Base-by-base conservation (phyloP, 2,888 invertebrate genomes). In the Smittia aterrima region DNA sequence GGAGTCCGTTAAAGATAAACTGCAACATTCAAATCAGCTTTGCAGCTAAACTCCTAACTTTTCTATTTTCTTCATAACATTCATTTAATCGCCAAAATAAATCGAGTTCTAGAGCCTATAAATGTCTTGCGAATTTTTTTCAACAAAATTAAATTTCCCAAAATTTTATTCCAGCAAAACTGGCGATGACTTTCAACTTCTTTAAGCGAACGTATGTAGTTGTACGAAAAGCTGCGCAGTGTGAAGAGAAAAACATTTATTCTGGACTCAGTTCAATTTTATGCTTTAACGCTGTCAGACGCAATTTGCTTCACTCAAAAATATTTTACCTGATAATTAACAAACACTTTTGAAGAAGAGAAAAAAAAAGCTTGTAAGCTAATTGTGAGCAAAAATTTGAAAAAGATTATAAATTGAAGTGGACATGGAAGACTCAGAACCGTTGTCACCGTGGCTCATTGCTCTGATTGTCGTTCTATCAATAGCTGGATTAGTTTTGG, bases 381-480 rank as follows among this genome's bases (percentile, higher is more conserved):
- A 3, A 47, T 6, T n/a, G 32, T n/a, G 11, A 47, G 11, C 13
- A 2, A 4, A 47, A 47, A 47, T 3, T 11, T 6, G 16, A 11
- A 7, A 4, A 38, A 38, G 38, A 38, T 4, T n/a, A 2, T 58
- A 18, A 53, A 58, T 58, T 22, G 58, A 16, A 9, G n/a, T 68
- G 4, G 25, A 70, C 9, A 62, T 62, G 72, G 62, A 38, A 24
- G 22, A 58, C 7, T 47, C 68, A 20, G 20, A 16, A n/a, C 13
- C 27, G 18, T 27, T 54, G 7, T 40, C 72, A n/a, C 11, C 53
- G 13, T 72, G 72, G 54, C 32, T 72, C 6, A 62, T 72, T n/a
- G 18, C 58, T 22, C 27, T 72, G 18, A 62, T 72, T 6, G 53
- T 72, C 32, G 7, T 72, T 9, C 22, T 72, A 13, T 11, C 11